phyloP scores from a whole-genome alignment of 2,888 invertebrate genomes.

The Hydrotaea cyrtoneurina region DNA sequence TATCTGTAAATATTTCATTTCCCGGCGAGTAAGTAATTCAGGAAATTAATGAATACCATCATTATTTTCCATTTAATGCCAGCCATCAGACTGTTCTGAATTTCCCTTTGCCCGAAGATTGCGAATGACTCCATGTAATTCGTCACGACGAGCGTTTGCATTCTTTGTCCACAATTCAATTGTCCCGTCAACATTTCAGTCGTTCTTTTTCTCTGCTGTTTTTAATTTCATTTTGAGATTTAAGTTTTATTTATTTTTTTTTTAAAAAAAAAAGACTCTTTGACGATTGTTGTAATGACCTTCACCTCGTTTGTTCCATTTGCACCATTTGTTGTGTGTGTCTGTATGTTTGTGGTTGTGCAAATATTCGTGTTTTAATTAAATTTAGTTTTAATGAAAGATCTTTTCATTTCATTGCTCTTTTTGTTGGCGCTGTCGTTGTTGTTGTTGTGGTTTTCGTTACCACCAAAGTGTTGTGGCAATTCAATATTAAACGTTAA shows the following conservation, averaged over 20 bases:
- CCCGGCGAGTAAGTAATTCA: too few relatives aligned
- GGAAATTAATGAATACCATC: too few relatives aligned
- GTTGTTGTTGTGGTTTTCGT: slow-evolving; percentile 51
- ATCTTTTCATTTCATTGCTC: slow-evolving; percentile 50
- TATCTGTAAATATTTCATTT: too few relatives aligned
- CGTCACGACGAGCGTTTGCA: too few relatives aligned
- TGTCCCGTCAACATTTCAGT: too few relatives aligned
- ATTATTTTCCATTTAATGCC: too few relatives aligned
- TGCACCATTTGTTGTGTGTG: too few relatives aligned
- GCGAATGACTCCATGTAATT: too few relatives aligned
- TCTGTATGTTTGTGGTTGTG: background rate
- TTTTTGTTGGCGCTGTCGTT: background rate
- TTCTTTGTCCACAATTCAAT: too few relatives aligned
- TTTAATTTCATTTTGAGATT: background rate
- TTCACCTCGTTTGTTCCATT: background rate
- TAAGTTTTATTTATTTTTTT: background rate
- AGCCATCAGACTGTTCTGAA: too few relatives aligned
- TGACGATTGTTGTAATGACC: slow-evolving; percentile 5
- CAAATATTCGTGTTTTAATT: slow-evolving; percentile 63
- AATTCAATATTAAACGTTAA: slow-evolving; percentile 61
- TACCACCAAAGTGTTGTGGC: slow-evolving; percentile 47
- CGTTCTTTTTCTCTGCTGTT: too few relatives aligned
- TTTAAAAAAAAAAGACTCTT: background rate
- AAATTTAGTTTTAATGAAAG: slow-evolving; percentile 66
- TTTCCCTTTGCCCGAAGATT: too few relatives aligned